Evolutionary conservation across 2,113 vertebrate species (phyloP), one percentile per base, ranked within the genome.

Genomic region (Sapayoa aenigma): DNA sequence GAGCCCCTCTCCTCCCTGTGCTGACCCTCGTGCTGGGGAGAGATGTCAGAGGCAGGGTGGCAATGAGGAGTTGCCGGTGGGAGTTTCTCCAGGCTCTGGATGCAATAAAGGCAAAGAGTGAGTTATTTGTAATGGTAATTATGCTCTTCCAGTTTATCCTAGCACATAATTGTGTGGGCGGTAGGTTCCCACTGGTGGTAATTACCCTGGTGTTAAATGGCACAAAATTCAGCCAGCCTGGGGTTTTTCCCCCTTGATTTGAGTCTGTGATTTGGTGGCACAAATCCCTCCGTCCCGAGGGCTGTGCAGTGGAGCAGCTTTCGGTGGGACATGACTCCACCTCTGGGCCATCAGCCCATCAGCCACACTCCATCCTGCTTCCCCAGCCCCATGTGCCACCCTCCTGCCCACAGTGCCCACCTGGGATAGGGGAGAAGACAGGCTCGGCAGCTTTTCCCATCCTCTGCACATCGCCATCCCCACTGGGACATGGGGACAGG

Each of bases 111-210:
- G 78, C 92, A 75, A 93, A 78, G 69, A 90, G 87, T 74, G 90
- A 90, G 85, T 94, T 96, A 90, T 96, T 97, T 96, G 96, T 94
- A 91, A 95, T 85, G 74, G 95, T 94, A 97, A 96, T 97, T 96
- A 91, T 2, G 24, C 89, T 90, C 83, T 89, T 93, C 96, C 87
- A 91, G 96, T 95, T 96, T 97, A 96, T 96, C 93, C 95, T 94
- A 94, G 95, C 95, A 84, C 73, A 84, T 92, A 96, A 93, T 96
- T 92, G 93, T 93, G 94, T 95, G 95, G 94, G 94, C 31, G 82
- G 90, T 56, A 89, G 91, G 94, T 96, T 97, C 96, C 91, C 95
- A 96, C 50, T 89, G 94, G 94, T 95, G 85, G 96, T 95, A 93
- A 97, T 97, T 97, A 95, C 95, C 94, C 93, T 56, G 90, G 95